A percentile compares a stretch with the other conserved stretches of the same genome.
Conservation (phyloP, 35 echinoderm and acorn worm species). For the Anneissia japonica region DNA sequence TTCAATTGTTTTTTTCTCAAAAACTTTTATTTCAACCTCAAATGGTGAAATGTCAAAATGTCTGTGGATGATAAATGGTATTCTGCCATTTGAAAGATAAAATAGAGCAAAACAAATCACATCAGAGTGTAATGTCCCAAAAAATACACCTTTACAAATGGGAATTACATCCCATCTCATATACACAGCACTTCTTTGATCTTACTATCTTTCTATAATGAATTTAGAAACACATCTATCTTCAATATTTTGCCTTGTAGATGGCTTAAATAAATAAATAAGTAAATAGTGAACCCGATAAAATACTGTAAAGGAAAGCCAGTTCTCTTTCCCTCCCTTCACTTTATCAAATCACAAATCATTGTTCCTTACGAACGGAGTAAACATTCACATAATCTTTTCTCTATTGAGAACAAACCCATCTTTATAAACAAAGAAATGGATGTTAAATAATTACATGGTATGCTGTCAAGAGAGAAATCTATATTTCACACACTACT, state of each 20-base stretch:
- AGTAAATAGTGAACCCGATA: no score
- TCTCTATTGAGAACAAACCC: not conserved
- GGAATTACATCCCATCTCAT: not conserved
- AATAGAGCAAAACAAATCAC: not conserved
- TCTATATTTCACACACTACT: no score
- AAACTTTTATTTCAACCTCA: not conserved
- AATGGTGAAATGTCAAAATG: not conserved
- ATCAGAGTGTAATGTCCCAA: not conserved
- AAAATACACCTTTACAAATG: not conserved
- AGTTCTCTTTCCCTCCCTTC: no score
- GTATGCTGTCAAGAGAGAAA: no score
- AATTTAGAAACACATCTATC: not conserved
- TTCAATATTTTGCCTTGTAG: not conserved
- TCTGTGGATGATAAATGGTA: not conserved
- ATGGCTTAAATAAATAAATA: no score
- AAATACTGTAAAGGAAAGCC: no score
- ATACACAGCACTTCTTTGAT: not conserved
- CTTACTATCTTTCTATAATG: not conserved
- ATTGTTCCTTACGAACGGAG: not conserved
- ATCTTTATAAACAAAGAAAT: no score
- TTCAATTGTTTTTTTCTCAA: not conserved
- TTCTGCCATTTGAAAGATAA: not conserved
- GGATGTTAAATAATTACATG: not conserved
- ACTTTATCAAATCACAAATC: not conserved
- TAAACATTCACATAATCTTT: not conserved